Evolutionary conservation across 2,888 invertebrate species (phyloP).

Genomic region (Ecdyonurus torrentis): DNA sequence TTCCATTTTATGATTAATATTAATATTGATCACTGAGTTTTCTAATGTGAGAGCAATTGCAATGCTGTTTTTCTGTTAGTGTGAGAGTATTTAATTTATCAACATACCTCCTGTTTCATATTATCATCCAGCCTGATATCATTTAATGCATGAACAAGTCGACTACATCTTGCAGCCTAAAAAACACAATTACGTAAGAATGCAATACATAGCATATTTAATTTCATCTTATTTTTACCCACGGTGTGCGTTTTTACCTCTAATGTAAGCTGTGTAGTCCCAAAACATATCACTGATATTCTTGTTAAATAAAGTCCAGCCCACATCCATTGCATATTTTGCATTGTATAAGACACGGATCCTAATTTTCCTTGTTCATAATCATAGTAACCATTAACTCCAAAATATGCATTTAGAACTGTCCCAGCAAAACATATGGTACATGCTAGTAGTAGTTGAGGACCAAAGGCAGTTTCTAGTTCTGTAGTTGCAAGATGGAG

Average conservation of each 20-base stretch:
- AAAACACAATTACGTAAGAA: background rate
- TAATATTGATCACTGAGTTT: background rate
- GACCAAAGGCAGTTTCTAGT: background rate
- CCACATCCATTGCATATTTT: background rate
- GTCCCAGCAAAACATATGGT: background rate
- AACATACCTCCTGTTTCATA: background rate
- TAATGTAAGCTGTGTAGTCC: background rate
- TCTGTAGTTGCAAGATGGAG: background rate
- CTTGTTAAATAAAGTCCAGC: background rate
- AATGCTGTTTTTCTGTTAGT: too few relatives aligned
- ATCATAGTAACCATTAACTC: background rate
- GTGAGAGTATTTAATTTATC: background rate
- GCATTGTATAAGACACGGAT: background rate
- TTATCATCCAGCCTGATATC: background rate
- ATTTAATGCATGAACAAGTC: background rate
- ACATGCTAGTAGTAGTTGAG: background rate
- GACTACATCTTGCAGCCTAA: background rate
- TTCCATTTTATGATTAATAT: background rate
- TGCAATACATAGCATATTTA: background rate
- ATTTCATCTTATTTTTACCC: background rate
- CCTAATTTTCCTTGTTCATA: background rate
- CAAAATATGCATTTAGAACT: background rate
- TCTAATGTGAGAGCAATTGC: too few relatives aligned
- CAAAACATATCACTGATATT: background rate
- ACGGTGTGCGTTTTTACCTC: background rate